Conservation (phyloP, 2,797 vertebrate species). For the Bovichtus diacanthus region DNA sequence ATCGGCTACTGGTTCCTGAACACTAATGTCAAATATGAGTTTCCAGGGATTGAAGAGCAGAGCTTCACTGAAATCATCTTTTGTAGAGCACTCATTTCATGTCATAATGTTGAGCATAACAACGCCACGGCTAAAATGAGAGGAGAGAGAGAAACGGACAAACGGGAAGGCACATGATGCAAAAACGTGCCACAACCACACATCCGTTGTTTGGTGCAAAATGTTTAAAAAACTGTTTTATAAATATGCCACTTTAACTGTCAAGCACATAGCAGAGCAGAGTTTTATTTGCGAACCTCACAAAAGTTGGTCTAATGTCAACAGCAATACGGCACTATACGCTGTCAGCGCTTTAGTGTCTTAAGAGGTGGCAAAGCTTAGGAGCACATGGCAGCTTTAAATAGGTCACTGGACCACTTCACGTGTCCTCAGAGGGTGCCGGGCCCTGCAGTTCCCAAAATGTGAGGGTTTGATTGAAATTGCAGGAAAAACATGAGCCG, state of each 20-base stretch:
- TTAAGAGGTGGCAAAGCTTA: conserved; percentile 57
- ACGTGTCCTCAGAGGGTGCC: conserved; percentile 77
- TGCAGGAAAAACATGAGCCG: conserved; percentile 77
- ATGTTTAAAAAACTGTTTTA: conserved; percentile 73
- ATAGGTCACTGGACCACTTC: conserved; percentile 84
- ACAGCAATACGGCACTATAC: conserved; percentile 53
- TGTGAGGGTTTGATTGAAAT: conserved; percentile 79
- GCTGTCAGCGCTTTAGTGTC: conserved; percentile 62
- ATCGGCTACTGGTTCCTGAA: conserved; percentile 64
- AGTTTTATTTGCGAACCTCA: conserved; percentile 74
- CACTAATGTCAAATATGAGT: conserved; percentile 69
- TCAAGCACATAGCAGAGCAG: conserved; percentile 52
- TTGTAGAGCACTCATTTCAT: conserved; percentile 53
- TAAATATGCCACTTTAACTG: conserved; percentile 80
- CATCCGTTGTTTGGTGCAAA: conserved; percentile 67
- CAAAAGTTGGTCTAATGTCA: conserved; percentile 74
- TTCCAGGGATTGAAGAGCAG: conserved; percentile 67
- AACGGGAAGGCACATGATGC: conserved; percentile 66
- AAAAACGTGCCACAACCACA: conserved; percentile 76
- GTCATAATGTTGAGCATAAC: conserved; percentile 56
- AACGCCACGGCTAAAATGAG: conserved; percentile 62
- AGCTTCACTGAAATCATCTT: conserved; percentile 72
- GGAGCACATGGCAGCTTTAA: conserved; percentile 80
- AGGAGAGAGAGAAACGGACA: conserved; percentile 38
- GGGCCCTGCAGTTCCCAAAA: conserved; percentile 64